Conservation (phyloP, 2,888 invertebrate species). For the Drosophila bunnanda region DNA sequence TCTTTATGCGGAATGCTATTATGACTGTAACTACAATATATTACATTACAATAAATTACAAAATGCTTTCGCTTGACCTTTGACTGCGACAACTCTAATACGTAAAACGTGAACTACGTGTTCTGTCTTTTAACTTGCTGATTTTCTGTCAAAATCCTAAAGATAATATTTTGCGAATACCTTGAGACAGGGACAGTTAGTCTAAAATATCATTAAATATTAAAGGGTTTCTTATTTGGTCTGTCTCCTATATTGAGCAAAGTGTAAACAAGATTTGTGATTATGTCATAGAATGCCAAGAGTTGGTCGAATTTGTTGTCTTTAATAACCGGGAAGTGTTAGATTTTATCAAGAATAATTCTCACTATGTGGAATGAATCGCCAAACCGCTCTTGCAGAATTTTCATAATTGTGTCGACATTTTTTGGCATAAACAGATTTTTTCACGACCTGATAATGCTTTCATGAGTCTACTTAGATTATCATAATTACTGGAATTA, state of each 20-base stretch:
- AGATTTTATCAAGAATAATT: neutral
- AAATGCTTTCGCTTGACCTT: conserved; percentile 2
- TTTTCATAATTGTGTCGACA: neutral
- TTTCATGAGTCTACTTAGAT: conserved; percentile 7
- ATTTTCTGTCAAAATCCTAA: too few relatives aligned
- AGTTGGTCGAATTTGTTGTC: neutral
- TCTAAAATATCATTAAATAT: too few relatives aligned
- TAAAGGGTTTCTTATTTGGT: too few relatives aligned
- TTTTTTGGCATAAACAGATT: conserved; percentile 14
- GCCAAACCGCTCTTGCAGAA: conserved; percentile 1
- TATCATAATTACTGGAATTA: conserved; percentile 8
- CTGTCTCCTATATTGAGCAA: too few relatives aligned
- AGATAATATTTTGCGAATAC: too few relatives aligned
- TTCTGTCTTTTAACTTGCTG: too few relatives aligned
- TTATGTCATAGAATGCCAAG: neutral
- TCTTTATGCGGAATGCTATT: neutral
- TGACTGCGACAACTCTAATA: too few relatives aligned
- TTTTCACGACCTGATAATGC: conserved; percentile 12
- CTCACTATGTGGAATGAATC: neutral
- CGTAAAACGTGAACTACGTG: too few relatives aligned
- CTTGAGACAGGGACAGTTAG: too few relatives aligned
- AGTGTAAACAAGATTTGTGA: neutral
- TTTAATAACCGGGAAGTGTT: neutral
- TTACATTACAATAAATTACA: conserved; percentile 6
- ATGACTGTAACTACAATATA: neutral